These are phyloP conservation scores for Phallusia fumigata DNA, from an alignment of 23 tunicate species.

Conservation along the genomic window DNA sequence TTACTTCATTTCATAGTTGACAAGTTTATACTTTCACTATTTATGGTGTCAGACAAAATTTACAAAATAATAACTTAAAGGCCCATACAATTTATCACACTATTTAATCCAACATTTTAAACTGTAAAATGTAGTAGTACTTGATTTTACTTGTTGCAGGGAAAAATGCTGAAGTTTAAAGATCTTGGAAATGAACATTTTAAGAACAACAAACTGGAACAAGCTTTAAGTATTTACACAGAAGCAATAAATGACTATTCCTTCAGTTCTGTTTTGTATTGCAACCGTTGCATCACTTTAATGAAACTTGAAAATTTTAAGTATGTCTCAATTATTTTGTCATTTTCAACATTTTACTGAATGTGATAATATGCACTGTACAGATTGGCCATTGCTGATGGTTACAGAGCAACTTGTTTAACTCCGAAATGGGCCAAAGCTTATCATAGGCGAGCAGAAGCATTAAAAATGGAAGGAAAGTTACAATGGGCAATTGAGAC, in stretches of 20 bases:
- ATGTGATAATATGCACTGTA: not conserved
- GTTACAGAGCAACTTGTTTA: slow-evolving; percentile 50
- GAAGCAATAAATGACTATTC: slow-evolving; percentile 34
- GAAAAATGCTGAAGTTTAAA: slow-evolving; percentile 12
- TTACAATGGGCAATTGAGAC: slow-evolving; percentile 28
- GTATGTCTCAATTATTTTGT: slow-evolving; percentile 12
- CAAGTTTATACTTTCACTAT: no score
- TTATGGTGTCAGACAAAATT: no score
- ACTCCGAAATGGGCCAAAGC: slow-evolving; percentile 74
- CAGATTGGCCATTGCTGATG: slow-evolving; percentile 65
- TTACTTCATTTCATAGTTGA: no score
- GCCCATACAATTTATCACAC: not conserved
- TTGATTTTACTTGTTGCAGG: not conserved
- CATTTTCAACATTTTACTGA: not conserved
- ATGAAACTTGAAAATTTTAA: slow-evolving; percentile 46
- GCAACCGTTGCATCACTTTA: slow-evolving; percentile 65
- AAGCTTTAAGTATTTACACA: slow-evolving; percentile 44
- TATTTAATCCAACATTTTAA: not conserved
- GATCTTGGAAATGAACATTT: slow-evolving; percentile 46
- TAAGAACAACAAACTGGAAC: slow-evolving; percentile 28
- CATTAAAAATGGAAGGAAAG: slow-evolving; percentile 24
- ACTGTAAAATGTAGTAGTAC: not conserved
- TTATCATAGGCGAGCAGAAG: slow-evolving; percentile 53
- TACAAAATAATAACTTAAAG: no score
- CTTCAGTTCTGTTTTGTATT: slow-evolving; percentile 49